Conservation (phyloP, 2,113 vertebrate species). For the Clarias macrocephalus region DNA sequence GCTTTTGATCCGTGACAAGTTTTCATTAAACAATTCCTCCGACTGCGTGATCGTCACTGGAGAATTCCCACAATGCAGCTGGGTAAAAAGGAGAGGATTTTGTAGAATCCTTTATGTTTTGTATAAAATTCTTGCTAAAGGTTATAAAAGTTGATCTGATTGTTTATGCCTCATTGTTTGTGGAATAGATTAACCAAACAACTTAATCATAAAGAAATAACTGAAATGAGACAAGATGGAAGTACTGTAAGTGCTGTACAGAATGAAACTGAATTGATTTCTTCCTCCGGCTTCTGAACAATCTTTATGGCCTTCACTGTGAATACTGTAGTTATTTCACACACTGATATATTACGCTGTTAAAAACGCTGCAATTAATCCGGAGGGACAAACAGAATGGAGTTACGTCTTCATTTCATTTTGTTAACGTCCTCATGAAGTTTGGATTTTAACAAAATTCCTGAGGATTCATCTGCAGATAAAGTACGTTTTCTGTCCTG, state of each 20-base stretch:
- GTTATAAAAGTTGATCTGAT: background rate
- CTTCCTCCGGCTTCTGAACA: background rate
- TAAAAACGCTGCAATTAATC: background rate
- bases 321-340: background rate
- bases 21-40: background rate
- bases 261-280: background rate
- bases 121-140: background rate
- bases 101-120: background rate
- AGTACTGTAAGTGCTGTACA: background rate
- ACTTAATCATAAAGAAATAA: background rate
- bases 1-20: background rate
- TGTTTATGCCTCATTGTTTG: background rate
- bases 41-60: background rate
- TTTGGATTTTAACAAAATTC: background rate
- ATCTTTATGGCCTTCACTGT: background rate
- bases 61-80: background rate
- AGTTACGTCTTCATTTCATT: background rate
- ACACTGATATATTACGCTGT: background rate
- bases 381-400: background rate
- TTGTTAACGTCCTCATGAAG: background rate
- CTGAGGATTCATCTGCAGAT: background rate
- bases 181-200: background rate
- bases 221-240: background rate
- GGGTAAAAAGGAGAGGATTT: background rate
- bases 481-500: background rate